Evolutionary conservation across 2,113 vertebrate genomes (phyloP), one percentile per base, ranked within the genome.

Genomic region (Pyxicephalus adspersus): DNA sequence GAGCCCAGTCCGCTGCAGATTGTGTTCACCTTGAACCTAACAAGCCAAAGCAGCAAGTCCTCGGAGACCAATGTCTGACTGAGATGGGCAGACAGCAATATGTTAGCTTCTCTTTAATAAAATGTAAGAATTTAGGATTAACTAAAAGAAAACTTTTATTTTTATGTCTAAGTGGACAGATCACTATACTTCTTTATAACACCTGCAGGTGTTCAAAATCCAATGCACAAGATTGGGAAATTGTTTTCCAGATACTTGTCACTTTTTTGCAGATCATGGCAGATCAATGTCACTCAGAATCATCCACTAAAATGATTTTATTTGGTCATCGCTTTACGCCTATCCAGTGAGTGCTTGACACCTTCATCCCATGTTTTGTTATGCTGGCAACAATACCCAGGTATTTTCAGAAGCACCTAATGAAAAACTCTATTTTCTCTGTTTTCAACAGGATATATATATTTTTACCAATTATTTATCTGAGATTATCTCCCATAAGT

Each of bases 11-110:
- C 28, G 65, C 29, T 19, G 28, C 22, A 68, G 64, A 67, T 50
- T 22, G 29, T 68, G 51, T 50, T 79, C 77, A 79, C 76, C 63
- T 77, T 79, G 77, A 66, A 79, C 77, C 64, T 68, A 66, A 64
- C 63, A 15, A 54, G 77, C 54, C 77, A 28, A 52, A 68, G 52
- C 64, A 22, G 51, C 34, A 60, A 45, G 0, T 60, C 77, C 52
- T 54, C 16, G 68, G 77, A 77, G 76, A 77, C 76, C 50, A 66
- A 51, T 66, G 64, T 67, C 64, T 67, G 61, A 77, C 55, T 66
- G 76, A 17, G 54, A 60, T 45, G 64, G 77, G 54, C 64, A 34
- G 51, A 29, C 38, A 45, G 29, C 31, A 77, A 67, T 77, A 77
- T 55, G 63, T 79, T 66, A 58, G 29, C 65, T 4, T 45, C 52